Conservation (phyloP, 2,888 invertebrate genomes). For the Autographa gamma region DNA sequence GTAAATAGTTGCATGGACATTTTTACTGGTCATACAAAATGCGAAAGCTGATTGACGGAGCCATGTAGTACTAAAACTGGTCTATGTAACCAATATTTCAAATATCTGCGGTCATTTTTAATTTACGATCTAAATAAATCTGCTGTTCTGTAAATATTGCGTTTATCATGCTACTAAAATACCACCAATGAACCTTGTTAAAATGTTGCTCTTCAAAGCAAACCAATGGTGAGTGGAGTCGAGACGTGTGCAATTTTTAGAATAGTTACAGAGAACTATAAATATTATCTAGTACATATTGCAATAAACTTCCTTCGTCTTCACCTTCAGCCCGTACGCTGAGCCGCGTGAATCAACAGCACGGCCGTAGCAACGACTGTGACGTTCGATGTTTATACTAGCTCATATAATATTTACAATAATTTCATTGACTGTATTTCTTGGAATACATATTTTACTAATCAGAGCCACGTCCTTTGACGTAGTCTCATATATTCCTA, state of each 20-base stretch:
- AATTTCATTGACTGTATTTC: constrained; percentile 85
- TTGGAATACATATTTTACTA: constrained; percentile 57
- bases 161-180: constrained; percentile 59
- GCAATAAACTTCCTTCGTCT: constrained; percentile 83
- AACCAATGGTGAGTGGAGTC: constrained; percentile 56
- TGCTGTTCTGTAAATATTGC: constrained; percentile 56
- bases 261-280: constrained; percentile 80
- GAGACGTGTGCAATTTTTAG: constrained; percentile 81
- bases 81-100: constrained; percentile 40
- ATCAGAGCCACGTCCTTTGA: constrained; percentile 49
- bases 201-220: constrained; percentile 56
- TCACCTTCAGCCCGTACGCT: constrained; percentile 77
- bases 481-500: constrained; percentile 42
- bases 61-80: constrained; percentile 30
- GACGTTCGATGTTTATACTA: constrained; percentile 80
- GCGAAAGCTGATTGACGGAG: constrained; percentile 30
- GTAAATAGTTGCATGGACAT: constrained; percentile 1
- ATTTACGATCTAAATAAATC: constrained; percentile 58
- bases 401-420: constrained; percentile 82
- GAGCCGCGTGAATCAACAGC: constrained; percentile 78
- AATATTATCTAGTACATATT: constrained; percentile 82
- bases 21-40: constrained; percentile 3
- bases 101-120: constrained; percentile 45
- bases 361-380: constrained; percentile 79
- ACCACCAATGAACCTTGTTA: constrained; percentile 51